Evolutionary conservation across 2,113 vertebrate genomes (phyloP), one percentile per base, ranked within the genome.

Genomic region (Tauraco erythrolophus): DNA sequence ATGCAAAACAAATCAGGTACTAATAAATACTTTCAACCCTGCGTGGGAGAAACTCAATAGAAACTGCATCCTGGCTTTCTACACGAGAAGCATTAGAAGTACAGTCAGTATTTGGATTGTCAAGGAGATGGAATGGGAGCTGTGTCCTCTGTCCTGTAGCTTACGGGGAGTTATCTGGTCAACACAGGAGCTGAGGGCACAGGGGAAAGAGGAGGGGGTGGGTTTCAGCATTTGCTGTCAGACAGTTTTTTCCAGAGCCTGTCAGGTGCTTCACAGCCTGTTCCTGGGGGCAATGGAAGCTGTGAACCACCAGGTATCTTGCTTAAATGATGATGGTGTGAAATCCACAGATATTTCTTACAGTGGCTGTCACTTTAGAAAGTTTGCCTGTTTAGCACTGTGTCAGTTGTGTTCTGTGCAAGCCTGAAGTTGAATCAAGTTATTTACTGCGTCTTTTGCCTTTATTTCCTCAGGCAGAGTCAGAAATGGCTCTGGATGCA

Each of bases 401-500:
- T n/a, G 10, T 58, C 19, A 4, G 37, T 23, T 69, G n/a, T 80
- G 33, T 64, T 81, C 30, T 81, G 13, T 66, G 22, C 54, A 37
- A 89, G 28, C 53, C 74, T 72, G 66, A 86, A 21, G 14, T 35
- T 50, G 25, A 76, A 57, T 65, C 21, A 22, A 19, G 7, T 87
- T 72, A n/a, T n/a, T 97, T 86, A 92, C 66, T 69, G 53, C 35
- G n/a, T 19, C 33, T 53, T 50, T 75, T 79, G 16, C 48, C 53
- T 80, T 89, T 43, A 30, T 61, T 5, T 89, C 81, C 92, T 46
- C 86, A 99, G 99, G 98, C 99, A 13, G 99, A 99, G 68, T 97
- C 98, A 0, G 99, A 99, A 89, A 98, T 99, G 98, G 99, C 99
- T 60, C 98, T 99, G 96, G 99, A 99, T 64, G 99, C 99, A 2